Evolutionary conservation across 2,797 vertebrate genomes (phyloP).

Genomic region (Aulostomus chinensis): DNA sequence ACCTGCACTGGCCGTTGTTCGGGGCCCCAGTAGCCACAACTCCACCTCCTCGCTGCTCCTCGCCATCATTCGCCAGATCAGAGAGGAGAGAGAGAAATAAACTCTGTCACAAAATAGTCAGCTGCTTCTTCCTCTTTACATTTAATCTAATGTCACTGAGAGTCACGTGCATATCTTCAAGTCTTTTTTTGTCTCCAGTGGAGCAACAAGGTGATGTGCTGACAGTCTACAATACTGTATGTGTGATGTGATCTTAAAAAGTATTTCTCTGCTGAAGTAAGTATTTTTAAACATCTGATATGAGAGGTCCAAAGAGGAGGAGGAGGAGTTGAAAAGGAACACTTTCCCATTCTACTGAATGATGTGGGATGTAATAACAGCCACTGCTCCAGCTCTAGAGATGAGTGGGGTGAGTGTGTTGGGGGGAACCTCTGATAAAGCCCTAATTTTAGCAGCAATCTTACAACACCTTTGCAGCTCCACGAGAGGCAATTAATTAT

Average conservation of each 20-base stretch:
- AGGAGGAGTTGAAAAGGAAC: slow-evolving; percentile 37
- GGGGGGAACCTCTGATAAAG: slow-evolving; percentile 39
- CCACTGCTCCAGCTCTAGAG: slow-evolving; percentile 17
- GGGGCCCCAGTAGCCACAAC: no score
- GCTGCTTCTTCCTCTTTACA: slow-evolving; percentile 18
- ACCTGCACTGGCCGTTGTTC: slow-evolving; percentile 39
- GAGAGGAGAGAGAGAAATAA: slow-evolving; percentile 14
- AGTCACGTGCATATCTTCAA: no score
- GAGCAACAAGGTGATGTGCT: slow-evolving; percentile 29
- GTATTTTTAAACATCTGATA: slow-evolving; percentile 68
- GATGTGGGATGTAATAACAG: slow-evolving; percentile 51
- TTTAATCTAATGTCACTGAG: slow-evolving; percentile 25
- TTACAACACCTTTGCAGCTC: slow-evolving; percentile 43
- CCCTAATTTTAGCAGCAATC: slow-evolving; percentile 62
- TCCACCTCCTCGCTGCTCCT: no score
- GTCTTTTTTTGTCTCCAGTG: slow-evolving; percentile 56
- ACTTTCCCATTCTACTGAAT: slow-evolving; percentile 31
- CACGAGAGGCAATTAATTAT: slow-evolving; percentile 52
- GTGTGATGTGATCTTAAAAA: slow-evolving; percentile 50
- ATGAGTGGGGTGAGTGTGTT: slow-evolving; percentile 7
- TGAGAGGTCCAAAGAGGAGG: slow-evolving; percentile 43
- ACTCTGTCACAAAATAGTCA: slow-evolving; percentile 6
- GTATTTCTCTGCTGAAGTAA: slow-evolving; percentile 44
- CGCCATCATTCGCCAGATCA: no score
- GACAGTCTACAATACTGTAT: slow-evolving; percentile 35